phyloP scores from a whole-genome alignment of 2,797 vertebrate genomes.

The Nannoperca australis region DNA sequence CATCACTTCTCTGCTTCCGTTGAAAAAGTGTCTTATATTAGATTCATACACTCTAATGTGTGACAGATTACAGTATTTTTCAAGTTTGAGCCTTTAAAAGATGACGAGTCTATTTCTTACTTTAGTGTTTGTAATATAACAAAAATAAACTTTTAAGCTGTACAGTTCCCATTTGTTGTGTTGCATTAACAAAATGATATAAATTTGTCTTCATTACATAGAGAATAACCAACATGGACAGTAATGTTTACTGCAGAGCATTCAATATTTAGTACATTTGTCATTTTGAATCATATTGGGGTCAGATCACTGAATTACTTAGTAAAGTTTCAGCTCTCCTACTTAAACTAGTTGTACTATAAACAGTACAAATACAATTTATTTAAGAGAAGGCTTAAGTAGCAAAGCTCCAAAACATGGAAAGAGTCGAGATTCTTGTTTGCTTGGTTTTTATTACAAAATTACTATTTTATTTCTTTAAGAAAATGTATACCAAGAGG shows the following conservation, averaged over 20 bases:
- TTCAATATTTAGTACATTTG: conserved; percentile 10
- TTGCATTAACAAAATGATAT: conserved; percentile 17
- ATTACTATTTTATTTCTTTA: neutral
- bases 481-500: neutral
- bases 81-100: neutral
- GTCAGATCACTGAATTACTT: neutral
- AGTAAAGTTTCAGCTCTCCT: neutral
- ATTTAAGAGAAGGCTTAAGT: neutral
- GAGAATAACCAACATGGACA: neutral
- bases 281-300: conserved; percentile 21
- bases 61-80: neutral
- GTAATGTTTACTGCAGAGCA: neutral
- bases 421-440: neutral
- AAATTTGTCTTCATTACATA: conserved; percentile 22
- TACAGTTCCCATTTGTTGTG: neutral
- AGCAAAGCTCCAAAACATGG: neutral
- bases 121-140: neutral
- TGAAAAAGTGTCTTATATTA: neutral
- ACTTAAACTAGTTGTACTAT: neutral
- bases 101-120: neutral
- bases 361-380: neutral
- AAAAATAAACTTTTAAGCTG: conserved; percentile 13
- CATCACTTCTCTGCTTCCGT: conserved; percentile 7
- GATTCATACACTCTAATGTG: neutral
- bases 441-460: conserved; percentile 2